phyloP scores from a whole-genome alignment of 2,888 invertebrate genomes.

The Drosophila mercatorum region DNA sequence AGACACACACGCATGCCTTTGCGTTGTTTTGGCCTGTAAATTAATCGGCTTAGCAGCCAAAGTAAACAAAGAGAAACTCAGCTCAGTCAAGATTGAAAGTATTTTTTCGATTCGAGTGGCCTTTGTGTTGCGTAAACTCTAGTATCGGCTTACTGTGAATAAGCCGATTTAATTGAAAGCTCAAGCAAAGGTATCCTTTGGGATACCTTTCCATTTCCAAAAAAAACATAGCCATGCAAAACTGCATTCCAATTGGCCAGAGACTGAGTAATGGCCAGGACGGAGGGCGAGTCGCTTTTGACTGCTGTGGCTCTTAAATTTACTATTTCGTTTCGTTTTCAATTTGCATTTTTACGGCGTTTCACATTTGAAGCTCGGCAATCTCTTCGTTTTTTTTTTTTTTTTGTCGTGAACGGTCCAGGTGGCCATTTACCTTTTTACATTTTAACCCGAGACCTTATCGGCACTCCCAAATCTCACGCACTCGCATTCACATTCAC shows the following conservation, averaged over 20 bases:
- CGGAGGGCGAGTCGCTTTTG: not conserved
- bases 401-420: not conserved
- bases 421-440: conserved; percentile 48
- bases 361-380: conserved; percentile 37
- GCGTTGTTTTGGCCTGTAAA: conserved; percentile 40
- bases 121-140: conserved; percentile 25
- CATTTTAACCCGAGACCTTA: conserved; percentile 56
- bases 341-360: conserved; percentile 74
- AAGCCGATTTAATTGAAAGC: conserved; percentile 69
- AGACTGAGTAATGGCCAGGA: conserved; percentile 10
- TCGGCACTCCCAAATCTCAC: conserved; percentile 71
- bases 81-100: conserved; percentile 23
- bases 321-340: conserved; percentile 70
- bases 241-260: conserved; percentile 25
- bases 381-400: not conserved
- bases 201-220: conserved; percentile 4
- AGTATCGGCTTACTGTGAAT: conserved; percentile 34
- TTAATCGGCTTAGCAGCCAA: conserved; percentile 66
- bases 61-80: conserved; percentile 20
- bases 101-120: conserved; percentile 11
- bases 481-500: conserved; percentile 49
- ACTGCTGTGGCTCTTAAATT: conserved; percentile 49
- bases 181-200: conserved; percentile 22
- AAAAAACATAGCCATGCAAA: conserved; percentile 14
- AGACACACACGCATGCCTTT: conserved; percentile 12